A percentile compares a stretch with the other conserved stretches of the same genome.
These are phyloP conservation scores for Callyntrura sp. DNA, from an alignment of 2,888 invertebrate species.

Conservation along the genomic window DNA sequence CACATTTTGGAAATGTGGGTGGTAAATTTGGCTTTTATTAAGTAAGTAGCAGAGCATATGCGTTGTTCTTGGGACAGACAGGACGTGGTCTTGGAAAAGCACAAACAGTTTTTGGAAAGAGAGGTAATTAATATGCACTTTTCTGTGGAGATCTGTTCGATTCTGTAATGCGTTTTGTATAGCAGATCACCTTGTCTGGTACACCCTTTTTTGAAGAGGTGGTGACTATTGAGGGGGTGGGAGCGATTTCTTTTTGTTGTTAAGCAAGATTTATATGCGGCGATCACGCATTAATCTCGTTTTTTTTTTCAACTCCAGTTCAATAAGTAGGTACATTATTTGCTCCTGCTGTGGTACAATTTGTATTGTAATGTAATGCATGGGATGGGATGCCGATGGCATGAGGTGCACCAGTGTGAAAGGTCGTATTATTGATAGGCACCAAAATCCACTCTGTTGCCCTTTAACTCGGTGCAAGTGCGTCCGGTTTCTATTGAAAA, in stretches of 20 bases:
- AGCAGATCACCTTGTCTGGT: conserved; percentile 8
- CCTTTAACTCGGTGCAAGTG: neutral
- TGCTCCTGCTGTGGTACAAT: neutral
- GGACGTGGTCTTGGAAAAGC: neutral
- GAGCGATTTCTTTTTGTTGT: neutral
- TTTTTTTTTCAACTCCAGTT: neutral
- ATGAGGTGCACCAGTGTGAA: conserved; percentile 18
- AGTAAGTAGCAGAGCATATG: neutral
- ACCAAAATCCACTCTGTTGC: neutral
- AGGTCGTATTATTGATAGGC: neutral
- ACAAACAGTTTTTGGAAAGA: neutral
- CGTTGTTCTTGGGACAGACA: conserved; percentile 12
- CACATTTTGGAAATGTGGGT: conserved; percentile 40
- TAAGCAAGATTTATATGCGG: neutral
- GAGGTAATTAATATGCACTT: neutral
- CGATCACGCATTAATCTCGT: neutral
- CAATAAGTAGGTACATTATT: neutral
- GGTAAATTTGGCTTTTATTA: conserved; percentile 38
- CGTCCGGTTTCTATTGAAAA: conserved; percentile 37
- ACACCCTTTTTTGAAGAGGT: conserved; percentile 17
- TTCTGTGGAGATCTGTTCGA: neutral
- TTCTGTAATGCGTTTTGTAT: neutral
- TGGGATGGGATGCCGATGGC: neutral
- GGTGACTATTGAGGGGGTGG: conserved; percentile 28
- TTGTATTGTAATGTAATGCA: neutral